Conservation (phyloP, 2,888 invertebrate species). For the Vanessa cardui region DNA sequence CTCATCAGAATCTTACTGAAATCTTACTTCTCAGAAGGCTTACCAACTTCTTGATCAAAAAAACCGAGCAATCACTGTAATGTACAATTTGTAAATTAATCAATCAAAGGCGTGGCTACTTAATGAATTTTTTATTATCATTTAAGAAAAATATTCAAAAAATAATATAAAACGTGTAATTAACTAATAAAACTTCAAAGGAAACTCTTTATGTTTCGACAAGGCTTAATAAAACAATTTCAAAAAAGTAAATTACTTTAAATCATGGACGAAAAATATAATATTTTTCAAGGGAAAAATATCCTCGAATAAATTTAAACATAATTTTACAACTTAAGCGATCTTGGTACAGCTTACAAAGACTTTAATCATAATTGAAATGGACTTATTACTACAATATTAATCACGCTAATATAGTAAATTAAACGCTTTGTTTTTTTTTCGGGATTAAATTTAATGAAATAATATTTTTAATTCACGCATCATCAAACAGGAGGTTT, state of each 20-base stretch:
- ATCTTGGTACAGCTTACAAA: too few relatives aligned
- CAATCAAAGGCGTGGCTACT: too few relatives aligned
- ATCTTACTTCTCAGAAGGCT: too few relatives aligned
- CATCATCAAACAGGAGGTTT: too few relatives aligned
- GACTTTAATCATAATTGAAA: not conserved
- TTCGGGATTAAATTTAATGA: too few relatives aligned
- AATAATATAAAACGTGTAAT: not conserved
- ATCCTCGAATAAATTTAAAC: not conserved
- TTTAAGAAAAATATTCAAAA: not conserved
- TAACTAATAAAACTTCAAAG: constrained; percentile 3
- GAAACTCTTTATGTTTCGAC: constrained; percentile 7
- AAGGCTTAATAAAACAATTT: constrained; percentile 6
- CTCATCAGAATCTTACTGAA: too few relatives aligned
- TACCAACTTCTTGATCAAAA: too few relatives aligned
- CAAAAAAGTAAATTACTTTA: constrained; percentile 5
- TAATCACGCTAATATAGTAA: not conserved
- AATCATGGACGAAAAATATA: not conserved
- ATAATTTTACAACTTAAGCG: not conserved
- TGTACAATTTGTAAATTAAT: not conserved
- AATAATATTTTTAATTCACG: too few relatives aligned
- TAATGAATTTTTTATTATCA: not conserved
- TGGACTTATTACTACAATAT: too few relatives aligned
- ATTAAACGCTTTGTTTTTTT: not conserved
- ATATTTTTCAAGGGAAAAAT: not conserved
- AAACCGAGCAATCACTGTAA: not conserved